Conservation (phyloP, 1,140 invertebrate genomes). For the Pectinophora gossypiella region DNA sequence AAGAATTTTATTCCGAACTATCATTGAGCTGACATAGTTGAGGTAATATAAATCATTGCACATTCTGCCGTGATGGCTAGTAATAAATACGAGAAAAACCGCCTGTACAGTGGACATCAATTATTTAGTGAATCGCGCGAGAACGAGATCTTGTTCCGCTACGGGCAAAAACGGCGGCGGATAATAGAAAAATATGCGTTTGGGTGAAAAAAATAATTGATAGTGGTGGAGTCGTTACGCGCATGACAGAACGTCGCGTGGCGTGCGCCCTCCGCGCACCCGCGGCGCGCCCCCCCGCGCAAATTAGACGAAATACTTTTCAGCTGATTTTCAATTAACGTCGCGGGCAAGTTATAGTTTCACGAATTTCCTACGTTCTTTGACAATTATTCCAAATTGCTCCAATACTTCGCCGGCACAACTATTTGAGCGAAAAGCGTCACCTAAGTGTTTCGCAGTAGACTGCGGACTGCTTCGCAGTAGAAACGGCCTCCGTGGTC, state of each 20-base stretch:
- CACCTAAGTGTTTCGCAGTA: no score
- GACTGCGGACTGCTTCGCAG: no score
- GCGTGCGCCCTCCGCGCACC: neutral
- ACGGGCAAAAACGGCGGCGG: neutral
- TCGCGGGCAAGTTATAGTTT: neutral
- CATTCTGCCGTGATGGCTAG: neutral
- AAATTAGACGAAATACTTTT: neutral
- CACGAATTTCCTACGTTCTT: neutral
- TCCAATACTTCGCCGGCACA: no score
- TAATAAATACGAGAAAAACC: neutral
- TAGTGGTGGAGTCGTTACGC: slow-evolving; percentile 1
- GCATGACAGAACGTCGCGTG: slow-evolving; percentile 1
- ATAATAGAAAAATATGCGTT: slow-evolving; percentile 5
- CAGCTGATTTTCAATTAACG: neutral
- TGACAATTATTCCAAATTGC: no score
- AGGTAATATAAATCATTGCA: neutral
- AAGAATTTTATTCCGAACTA: neutral
- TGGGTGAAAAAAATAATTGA: neutral
- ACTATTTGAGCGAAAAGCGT: no score
- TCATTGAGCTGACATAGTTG: neutral
- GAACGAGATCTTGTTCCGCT: slow-evolving; percentile 1
- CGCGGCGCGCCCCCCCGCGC: neutral
- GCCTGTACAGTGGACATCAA: neutral
- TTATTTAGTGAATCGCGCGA: slow-evolving; percentile 1
- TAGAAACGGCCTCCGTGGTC: no score